Base-by-base conservation (phyloP, 2,113 vertebrate genomes). In the Spea multiplicata region DNA sequence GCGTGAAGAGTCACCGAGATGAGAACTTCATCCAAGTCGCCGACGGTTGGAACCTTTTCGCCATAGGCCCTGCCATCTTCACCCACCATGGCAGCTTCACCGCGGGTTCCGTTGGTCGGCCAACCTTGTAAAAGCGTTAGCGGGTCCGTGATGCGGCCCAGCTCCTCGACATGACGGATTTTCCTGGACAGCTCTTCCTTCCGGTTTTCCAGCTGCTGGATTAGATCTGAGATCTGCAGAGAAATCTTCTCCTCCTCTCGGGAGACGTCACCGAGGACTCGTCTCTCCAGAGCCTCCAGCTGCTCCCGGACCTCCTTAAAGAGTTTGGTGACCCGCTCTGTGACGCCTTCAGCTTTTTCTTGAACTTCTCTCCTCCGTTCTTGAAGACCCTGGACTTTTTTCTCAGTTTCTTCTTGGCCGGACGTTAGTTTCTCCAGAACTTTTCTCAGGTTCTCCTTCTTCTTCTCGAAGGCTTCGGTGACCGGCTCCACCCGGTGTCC, bases 401-500 rank as follows among this genome's bases (percentile, higher is more conserved):
- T 62, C 17, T 79, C 71, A 0, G 70, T 44, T 44, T 67, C 16
- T 6, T 66, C 61, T 13, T 9, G 50, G 5, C 66, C 55, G 10
- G 61, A 66, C 5, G 5, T 48, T 62, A 79, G 16, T 44, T 66
- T 79, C 44, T 79, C 77, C 52, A 79, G 50, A 55, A 66, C 44
- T 14, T 73, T 73, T 9, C 52, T 79, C n/a, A 79, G 5, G 30
- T 57, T 79, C 10, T 73, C 71, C 14, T 79, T 79, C 62, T 73
- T 79, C 64, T 79, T 66, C 77, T 73, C 62, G 3, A 61, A 79
- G 1, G 77, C 77, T 12, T 70, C 73, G 4, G 61, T 59, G 16
- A 76, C 30, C 16, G 50, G 52, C 10, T 76, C 67, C 66, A 81
- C 80, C 47, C 70, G 73, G 13, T 94, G 92, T 47, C 84, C 73